Evolutionary conservation across 2,888 invertebrate genomes (phyloP).

Genomic region (Cerceris ruficornis): DNA sequence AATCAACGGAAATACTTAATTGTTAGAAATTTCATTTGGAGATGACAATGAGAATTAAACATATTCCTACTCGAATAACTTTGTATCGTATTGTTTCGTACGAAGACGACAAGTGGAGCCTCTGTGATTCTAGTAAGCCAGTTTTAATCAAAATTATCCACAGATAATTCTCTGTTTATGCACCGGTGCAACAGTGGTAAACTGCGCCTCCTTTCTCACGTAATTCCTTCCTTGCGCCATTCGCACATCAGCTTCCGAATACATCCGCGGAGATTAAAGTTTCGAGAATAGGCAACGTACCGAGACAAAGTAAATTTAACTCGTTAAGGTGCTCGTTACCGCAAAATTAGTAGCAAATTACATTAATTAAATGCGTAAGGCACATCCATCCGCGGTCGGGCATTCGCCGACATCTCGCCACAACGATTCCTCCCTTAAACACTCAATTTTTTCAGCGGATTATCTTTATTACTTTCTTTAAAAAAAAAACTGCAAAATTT

Average conservation of each 20-base stretch:
- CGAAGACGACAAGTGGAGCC: no score
- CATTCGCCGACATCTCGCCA: neutral
- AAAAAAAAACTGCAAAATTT: no score
- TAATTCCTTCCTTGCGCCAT: neutral
- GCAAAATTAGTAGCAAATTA: neutral
- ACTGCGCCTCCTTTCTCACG: neutral
- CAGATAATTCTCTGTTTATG: neutral
- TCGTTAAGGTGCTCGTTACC: slow-evolving; percentile 16
- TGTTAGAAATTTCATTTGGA: no score
- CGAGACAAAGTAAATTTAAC: slow-evolving; percentile 35
- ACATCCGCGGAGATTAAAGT: slow-evolving; percentile 35
- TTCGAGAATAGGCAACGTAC: slow-evolving; percentile 4
- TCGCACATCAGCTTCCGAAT: neutral
- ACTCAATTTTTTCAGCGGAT: no score
- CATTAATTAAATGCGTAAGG: neutral
- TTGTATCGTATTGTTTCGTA: no score
- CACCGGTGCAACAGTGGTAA: neutral
- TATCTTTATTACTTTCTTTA: no score
- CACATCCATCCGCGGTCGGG: neutral
- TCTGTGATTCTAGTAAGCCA: neutral
- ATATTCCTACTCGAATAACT: no score
- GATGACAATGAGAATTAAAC: no score
- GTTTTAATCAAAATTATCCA: neutral
- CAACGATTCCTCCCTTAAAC: no score
- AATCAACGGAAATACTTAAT: no score